Percentiles rank a stretch among this genome's conserved stretches.
Evolutionary conservation across 64 coral and sea anemone species (phyloP).

Genomic region (Stichodactyla mertensii): DNA sequence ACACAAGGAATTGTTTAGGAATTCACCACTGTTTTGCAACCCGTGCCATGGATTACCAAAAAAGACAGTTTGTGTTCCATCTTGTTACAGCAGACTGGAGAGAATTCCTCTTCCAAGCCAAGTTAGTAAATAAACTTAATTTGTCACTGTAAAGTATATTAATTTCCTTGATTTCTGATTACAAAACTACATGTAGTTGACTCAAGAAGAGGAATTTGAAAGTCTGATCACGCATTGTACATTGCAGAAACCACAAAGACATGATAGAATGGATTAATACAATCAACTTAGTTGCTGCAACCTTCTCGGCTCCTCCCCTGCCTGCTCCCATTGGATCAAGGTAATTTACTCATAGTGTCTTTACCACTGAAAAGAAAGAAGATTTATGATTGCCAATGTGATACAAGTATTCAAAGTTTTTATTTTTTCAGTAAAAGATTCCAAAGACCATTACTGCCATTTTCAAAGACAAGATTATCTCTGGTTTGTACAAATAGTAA

Average conservation of each 20-base stretch:
- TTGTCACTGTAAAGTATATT: not conserved
- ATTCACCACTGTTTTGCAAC: slow-evolving; percentile 88
- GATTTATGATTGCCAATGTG: too few relatives aligned
- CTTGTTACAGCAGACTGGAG: slow-evolving; percentile 96
- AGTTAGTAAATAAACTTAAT: slow-evolving; percentile 44
- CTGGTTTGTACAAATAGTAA: slow-evolving; percentile 55
- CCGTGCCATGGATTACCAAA: slow-evolving; percentile 78
- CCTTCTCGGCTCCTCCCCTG: slow-evolving; percentile 81
- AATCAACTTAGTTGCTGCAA: slow-evolving; percentile 93
- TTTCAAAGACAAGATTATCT: slow-evolving; percentile 76
- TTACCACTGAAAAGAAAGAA: too few relatives aligned
- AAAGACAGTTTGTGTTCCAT: slow-evolving; percentile 80
- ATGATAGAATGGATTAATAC: slow-evolving; percentile 91
- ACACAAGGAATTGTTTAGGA: slow-evolving; percentile 81
- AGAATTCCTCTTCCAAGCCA: slow-evolving; percentile 93
- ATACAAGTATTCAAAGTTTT: too few relatives aligned
- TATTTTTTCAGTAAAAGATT: slow-evolving; percentile 81
- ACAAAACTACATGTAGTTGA: too few relatives aligned
- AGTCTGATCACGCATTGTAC: not conserved
- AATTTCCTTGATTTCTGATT: not conserved
- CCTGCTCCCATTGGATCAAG: slow-evolving; percentile 92
- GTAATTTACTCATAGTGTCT: slow-evolving; percentile 29
- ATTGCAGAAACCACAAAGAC: slow-evolving; percentile 58
- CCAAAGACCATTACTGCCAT: slow-evolving; percentile 86
- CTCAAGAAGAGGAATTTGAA: too few relatives aligned